These are phyloP conservation scores for Limnephilus lunatus DNA, from an alignment of 2,888 invertebrate genomes.

Conservation along the genomic window DNA sequence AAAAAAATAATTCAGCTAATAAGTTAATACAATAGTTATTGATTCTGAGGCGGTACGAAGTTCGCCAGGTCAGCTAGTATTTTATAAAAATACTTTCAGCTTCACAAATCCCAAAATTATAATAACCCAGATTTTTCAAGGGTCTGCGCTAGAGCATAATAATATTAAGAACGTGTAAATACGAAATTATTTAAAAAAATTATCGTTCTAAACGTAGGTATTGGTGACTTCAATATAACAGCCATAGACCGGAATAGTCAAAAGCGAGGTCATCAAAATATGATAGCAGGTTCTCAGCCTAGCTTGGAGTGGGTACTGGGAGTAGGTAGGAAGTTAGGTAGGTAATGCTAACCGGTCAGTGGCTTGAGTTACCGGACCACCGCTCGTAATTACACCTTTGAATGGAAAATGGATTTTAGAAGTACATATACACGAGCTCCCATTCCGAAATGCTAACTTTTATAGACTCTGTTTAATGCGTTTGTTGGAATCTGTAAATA, in stretches of 20 bases:
- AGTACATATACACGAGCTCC: background rate
- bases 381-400: conserved; percentile 62
- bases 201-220: background rate
- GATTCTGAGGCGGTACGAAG: too few species aligned
- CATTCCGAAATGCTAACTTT: conserved; percentile 3
- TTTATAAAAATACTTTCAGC: too few species aligned
- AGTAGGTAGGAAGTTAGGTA: too few species aligned
- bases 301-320: background rate
- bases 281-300: conserved; percentile 60
- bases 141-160: background rate
- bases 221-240: background rate
- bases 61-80: too few species aligned
- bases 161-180: background rate
- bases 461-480: background rate
- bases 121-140: background rate
- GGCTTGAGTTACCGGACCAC: conserved; percentile 51
- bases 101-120: too few species aligned
- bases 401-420: conserved; percentile 56
- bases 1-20: too few species aligned
- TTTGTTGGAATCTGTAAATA: background rate
- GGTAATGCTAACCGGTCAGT: background rate
- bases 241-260: conserved; percentile 49
- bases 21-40: too few species aligned
- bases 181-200: background rate
- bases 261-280: conserved; percentile 63